phyloP scores from a whole-genome alignment of 64 coral and sea anemone species.

The Montipora cactus region DNA sequence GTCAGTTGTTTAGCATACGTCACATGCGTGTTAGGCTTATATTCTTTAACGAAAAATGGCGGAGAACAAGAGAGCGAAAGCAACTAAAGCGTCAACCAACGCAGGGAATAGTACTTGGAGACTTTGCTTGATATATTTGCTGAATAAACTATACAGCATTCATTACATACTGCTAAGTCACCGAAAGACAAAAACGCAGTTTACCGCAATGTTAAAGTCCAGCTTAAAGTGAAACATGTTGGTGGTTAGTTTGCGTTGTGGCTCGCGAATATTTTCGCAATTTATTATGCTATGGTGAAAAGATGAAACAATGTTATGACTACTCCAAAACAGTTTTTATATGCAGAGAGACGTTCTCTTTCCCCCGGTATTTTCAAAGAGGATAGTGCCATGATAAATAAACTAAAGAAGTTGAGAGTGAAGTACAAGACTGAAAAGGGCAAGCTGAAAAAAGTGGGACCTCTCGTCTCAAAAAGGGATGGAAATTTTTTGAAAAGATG shows the following conservation, averaged over 20 bases:
- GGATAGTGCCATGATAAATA: constrained; percentile 12
- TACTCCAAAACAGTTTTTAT: not conserved
- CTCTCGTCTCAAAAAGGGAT: not conserved
- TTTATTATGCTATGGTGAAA: constrained; percentile 22
- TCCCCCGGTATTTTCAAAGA: constrained; percentile 19
- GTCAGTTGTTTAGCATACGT: constrained; percentile 11
- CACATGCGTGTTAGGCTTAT: not conserved
- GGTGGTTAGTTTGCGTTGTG: not conserved
- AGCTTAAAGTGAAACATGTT: constrained; percentile 37
- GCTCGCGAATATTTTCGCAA: constrained; percentile 20
- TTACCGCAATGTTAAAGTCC: constrained; percentile 28
- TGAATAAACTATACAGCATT: constrained; percentile 39
- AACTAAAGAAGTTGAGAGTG: constrained; percentile 37
- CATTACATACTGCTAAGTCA: constrained; percentile 20
- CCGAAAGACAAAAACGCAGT: constrained; percentile 56
- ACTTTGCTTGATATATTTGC: constrained; percentile 46
- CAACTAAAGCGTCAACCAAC: constrained; percentile 12
- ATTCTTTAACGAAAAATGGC: constrained; percentile 21
- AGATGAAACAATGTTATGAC: not conserved
- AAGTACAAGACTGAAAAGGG: constrained; percentile 43
- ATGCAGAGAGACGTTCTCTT: constrained; percentile 36
- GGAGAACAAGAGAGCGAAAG: constrained; percentile 27
- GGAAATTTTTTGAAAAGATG: constrained; percentile 39
- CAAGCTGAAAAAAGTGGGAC: not conserved
- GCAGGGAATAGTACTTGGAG: constrained; percentile 9